Conservation (phyloP, 2,797 vertebrate species). For the Crax fasciolata region DNA sequence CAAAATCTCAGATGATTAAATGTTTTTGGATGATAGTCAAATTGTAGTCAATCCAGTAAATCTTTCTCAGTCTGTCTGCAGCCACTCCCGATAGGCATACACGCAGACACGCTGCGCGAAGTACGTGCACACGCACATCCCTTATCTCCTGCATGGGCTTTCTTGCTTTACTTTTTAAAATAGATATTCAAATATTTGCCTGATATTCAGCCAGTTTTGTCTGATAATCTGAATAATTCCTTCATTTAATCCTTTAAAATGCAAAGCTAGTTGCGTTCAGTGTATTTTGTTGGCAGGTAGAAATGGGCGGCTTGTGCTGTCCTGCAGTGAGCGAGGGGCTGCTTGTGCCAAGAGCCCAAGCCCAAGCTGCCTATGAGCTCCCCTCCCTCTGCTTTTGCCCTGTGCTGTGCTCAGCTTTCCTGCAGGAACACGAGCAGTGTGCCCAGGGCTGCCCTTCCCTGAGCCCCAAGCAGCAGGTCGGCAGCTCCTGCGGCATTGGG, state of each 20-base stretch:
- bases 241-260: not conserved
- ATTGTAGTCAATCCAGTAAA: not conserved
- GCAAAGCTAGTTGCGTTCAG: not conserved
- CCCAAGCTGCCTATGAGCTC: not conserved
- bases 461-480: not conserved
- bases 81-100: not conserved
- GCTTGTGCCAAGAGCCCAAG: not conserved
- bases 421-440: not conserved
- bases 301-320: not conserved
- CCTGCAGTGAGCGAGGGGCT: accelerated
- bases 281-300: not conserved
- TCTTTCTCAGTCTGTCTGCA: not conserved
- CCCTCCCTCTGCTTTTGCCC: not conserved
- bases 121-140: not conserved
- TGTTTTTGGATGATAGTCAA: not conserved
- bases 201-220: not conserved
- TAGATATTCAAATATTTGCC: not conserved
- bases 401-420: not conserved
- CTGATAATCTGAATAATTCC: not conserved
- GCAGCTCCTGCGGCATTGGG: not conserved
- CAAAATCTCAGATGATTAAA: conserved; percentile 31
- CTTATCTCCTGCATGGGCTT: not conserved
- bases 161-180: not conserved
- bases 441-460: not conserved
- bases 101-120: not conserved